These are phyloP conservation scores for Elmis aenea DNA, from an alignment of 2,888 invertebrate genomes.

Conservation along the genomic window DNA sequence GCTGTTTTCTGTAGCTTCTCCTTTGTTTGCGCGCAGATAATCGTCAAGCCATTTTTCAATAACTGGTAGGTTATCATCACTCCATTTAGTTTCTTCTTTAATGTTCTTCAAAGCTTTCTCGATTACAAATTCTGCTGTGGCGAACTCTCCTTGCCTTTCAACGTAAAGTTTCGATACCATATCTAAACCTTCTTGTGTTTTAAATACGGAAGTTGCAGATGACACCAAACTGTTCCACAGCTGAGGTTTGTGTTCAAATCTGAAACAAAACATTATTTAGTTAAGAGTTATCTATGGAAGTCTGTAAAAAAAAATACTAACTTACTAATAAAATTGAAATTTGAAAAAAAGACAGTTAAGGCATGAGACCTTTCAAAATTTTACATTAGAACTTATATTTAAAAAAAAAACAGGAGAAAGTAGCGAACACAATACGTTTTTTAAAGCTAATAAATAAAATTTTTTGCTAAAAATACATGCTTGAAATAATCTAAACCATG, in stretches of 20 bases:
- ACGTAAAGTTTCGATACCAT: constrained; percentile 63
- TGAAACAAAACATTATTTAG: constrained; percentile 34
- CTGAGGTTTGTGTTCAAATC: constrained; percentile 64
- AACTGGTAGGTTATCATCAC: constrained; percentile 66
- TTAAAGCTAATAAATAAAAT: too few relatives aligned
- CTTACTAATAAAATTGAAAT: too few relatives aligned
- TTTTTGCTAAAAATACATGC: too few relatives aligned
- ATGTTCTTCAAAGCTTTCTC: constrained; percentile 69
- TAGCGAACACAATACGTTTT: too few relatives aligned
- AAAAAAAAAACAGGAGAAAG: too few relatives aligned
- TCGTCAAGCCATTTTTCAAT: constrained; percentile 68
- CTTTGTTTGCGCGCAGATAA: constrained; percentile 43
- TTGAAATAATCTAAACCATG: too few relatives aligned
- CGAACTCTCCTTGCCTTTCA: constrained; percentile 62
- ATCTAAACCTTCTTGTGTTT: constrained; percentile 67
- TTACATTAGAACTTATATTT: too few relatives aligned
- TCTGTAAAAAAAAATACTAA: too few relatives aligned
- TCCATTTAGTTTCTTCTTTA: constrained; percentile 72
- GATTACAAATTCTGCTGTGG: constrained; percentile 67
- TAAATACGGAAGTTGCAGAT: constrained; percentile 70
- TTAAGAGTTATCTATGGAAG: too few relatives aligned
- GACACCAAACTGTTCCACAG: constrained; percentile 73
- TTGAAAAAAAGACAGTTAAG: too few relatives aligned
- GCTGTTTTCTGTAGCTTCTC: constrained; percentile 9
- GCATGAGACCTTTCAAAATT: too few relatives aligned